Conservation (phyloP, 2,113 vertebrate genomes). For the Bubo scandiacus region DNA sequence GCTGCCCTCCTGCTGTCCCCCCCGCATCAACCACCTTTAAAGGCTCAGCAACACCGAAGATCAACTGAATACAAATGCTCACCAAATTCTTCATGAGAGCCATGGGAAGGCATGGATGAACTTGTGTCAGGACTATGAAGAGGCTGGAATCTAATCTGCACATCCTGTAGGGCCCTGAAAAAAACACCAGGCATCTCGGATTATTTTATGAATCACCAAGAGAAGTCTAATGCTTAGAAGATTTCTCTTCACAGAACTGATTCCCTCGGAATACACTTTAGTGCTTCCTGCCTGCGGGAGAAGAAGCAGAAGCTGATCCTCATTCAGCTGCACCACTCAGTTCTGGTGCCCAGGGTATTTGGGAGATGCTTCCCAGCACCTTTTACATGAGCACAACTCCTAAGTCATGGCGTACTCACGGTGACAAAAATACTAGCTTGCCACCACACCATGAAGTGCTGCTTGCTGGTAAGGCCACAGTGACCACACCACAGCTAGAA, state of each 20-base stretch:
- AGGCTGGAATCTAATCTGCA: slow-evolving; percentile 97
- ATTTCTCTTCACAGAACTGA: not conserved
- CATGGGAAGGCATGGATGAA: slow-evolving; percentile 75
- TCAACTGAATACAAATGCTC: not conserved
- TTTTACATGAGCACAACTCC: not conserved
- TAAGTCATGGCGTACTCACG: not conserved
- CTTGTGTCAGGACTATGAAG: slow-evolving; percentile 76
- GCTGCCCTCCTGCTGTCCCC: not conserved
- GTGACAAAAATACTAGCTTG: not conserved
- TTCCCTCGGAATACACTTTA: not conserved
- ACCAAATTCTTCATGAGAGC: slow-evolving; percentile 87
- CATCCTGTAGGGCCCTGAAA: slow-evolving; percentile 90
- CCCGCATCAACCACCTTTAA: not conserved
- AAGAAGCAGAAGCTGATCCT: not conserved
- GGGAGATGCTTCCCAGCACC: not conserved
- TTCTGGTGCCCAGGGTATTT: not conserved
- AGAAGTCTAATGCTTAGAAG: not conserved
- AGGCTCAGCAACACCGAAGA: not conserved
- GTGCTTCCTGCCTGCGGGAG: not conserved
- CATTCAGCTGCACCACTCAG: not conserved
- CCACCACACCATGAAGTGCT: not conserved
- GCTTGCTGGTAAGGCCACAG: not conserved
- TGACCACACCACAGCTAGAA: not conserved
- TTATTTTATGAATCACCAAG: not conserved
- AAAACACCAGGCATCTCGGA: not conserved